Conservation (phyloP, 2,113 vertebrate genomes). For the Pithys albifrons region DNA sequence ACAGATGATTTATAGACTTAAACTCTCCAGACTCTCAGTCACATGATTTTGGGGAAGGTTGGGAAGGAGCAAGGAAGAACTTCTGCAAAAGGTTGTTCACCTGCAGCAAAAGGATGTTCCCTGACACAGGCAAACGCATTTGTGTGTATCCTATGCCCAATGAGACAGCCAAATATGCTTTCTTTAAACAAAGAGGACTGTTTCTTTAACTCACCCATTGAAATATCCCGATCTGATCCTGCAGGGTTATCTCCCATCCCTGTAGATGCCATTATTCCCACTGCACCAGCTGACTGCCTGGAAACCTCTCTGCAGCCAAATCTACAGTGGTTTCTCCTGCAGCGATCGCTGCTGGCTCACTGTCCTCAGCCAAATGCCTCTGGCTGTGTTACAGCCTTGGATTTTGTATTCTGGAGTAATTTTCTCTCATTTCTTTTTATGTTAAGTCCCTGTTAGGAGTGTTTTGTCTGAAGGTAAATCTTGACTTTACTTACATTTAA, state of each 20-base stretch:
- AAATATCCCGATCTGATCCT: background rate
- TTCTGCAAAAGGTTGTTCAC: background rate
- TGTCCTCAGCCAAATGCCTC: background rate
- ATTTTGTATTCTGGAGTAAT: background rate
- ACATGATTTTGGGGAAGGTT: background rate
- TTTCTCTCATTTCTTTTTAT: background rate
- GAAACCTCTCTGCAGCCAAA: background rate
- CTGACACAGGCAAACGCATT: background rate
- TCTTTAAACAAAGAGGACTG: background rate
- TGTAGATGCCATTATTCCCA: background rate
- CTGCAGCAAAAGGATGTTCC: background rate
- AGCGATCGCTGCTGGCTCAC: background rate
- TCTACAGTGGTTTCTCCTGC: background rate
- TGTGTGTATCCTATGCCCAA: accelerated
- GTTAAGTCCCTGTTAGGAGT: background rate
- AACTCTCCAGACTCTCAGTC: background rate
- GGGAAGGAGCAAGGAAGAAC: background rate
- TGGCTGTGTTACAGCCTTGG: background rate
- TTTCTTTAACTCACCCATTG: background rate
- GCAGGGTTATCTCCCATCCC: background rate
- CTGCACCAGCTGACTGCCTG: background rate
- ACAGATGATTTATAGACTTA: background rate
- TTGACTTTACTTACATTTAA: background rate
- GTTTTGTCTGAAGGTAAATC: background rate
- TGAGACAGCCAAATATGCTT: background rate